phyloP scores from a whole-genome alignment of 1,140 invertebrate genomes.

The Heliconius eleuchia region DNA sequence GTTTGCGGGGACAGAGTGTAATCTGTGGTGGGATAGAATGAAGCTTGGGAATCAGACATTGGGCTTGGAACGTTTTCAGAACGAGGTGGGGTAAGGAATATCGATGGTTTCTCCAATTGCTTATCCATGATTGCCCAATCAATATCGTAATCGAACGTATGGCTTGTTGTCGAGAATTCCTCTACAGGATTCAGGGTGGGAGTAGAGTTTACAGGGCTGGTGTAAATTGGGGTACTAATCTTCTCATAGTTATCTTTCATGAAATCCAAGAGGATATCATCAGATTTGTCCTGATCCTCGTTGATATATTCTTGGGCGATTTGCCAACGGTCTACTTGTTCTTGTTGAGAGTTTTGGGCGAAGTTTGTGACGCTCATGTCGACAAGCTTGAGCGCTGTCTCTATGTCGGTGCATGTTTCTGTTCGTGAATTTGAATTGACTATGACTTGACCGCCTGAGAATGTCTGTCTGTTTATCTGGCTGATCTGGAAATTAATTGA shows the following conservation, averaged over 20 bases:
- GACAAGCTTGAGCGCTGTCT: constrained; percentile 44
- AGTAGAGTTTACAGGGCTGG: neutral
- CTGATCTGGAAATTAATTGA: constrained; percentile 49
- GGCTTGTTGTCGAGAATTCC: constrained; percentile 20
- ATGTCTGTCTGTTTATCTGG: constrained; percentile 58
- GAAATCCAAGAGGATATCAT: constrained; percentile 11
- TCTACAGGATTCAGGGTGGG: constrained; percentile 13
- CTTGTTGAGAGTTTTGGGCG: constrained; percentile 45
- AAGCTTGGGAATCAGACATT: constrained; percentile 47
- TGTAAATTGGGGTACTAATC: neutral
- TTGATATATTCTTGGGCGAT: constrained; percentile 50
- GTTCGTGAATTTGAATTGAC: constrained; percentile 44
- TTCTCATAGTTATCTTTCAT: constrained; percentile 8
- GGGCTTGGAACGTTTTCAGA: constrained; percentile 60
- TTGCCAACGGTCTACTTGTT: constrained; percentile 41
- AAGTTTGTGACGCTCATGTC: constrained; percentile 51
- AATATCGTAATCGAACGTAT: constrained; percentile 26
- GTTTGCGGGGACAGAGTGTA: constrained; percentile 52
- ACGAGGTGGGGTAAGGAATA: constrained; percentile 59
- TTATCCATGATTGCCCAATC: constrained; percentile 17
- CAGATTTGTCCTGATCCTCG: constrained; percentile 33
- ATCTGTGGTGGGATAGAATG: constrained; percentile 44
- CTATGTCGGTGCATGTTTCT: constrained; percentile 43
- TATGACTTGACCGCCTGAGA: constrained; percentile 63
- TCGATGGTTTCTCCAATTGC: constrained; percentile 26